Evolutionary conservation across 23 tunicate species (phyloP), one percentile per base, ranked within the genome.

Genomic region (Halocynthia aurantium): DNA sequence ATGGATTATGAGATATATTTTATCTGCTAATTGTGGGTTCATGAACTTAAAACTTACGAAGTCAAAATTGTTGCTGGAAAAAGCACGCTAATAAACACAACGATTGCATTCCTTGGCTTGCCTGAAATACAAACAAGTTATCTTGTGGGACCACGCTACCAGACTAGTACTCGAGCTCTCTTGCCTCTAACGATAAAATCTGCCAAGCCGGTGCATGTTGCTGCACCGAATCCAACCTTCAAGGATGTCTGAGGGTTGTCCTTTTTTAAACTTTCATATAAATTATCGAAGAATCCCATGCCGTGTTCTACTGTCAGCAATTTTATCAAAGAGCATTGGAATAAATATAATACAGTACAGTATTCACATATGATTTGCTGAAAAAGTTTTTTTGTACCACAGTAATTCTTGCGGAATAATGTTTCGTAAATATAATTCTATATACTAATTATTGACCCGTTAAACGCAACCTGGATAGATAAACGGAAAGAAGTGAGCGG

Each of bases 101-200:
- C 9, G 22, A 65, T 65, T 9, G 70, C 22, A 10, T 15, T 65
- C 49, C 31, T 9, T 8, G 70, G 70, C 31, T 8, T 65, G 15
- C 70, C 70, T 65, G 70, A 65, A 65, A 65, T 65, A 15, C 15
- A 65, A 65, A 58, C 15, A 58, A 15, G 63, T 15, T n/a, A n/a
- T n/a, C n/a, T n/a, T n/a, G 44, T 1, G 44, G 44, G 44, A 31
- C 44, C 44, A 31, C 44, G 4, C 44, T 0, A 31, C 44, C 4
- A 31, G 4, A 31, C 44, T 31, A 31, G 63, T 58, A 58, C 15
- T 1, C 15, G 4, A 13, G 17, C 17, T 58, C 4, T 13, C 17
- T 15, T 65, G 6, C 70, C 70, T 65, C 10, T 5, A 20, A 65
- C 10, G 22, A 65, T 20, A 65, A 65, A 65, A 49, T 65, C 49